Conservation (phyloP, 1,140 invertebrate species). For the Trissolcus basalis region DNA sequence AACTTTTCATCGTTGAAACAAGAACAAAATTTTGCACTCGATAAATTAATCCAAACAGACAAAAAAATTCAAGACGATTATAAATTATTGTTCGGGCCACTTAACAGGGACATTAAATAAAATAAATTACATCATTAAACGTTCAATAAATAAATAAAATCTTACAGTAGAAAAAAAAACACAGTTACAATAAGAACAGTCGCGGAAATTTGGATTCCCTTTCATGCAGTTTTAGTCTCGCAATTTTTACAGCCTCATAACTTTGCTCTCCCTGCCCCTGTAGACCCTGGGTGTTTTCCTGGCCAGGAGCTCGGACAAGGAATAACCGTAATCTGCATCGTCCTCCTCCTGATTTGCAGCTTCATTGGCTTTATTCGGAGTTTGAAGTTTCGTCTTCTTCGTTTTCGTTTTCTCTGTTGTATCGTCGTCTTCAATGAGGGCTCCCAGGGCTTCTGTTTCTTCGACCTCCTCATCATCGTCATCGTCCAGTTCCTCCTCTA, state of each 20-base stretch:
- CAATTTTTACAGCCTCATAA: constrained; percentile 65
- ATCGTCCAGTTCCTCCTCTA: constrained; percentile 61
- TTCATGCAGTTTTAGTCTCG: background rate
- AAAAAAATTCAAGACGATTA: no score
- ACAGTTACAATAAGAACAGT: constrained; percentile 6
- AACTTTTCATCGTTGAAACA: constrained; percentile 45
- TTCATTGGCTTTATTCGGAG: constrained; percentile 44
- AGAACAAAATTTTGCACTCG: background rate
- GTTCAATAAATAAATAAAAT: constrained; percentile 11
- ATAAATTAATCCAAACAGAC: no score
- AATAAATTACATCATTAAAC: background rate
- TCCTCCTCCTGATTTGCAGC: constrained; percentile 59
- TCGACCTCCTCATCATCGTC: constrained; percentile 60
- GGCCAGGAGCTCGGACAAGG: constrained; percentile 62
- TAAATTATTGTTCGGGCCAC: no score
- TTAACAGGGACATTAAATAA: no score
- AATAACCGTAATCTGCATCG: constrained; percentile 65
- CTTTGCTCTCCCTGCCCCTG: constrained; percentile 63
- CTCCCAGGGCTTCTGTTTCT: constrained; percentile 49
- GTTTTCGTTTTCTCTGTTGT: constrained; percentile 54
- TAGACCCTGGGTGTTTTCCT: constrained; percentile 47
- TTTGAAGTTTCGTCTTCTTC: constrained; percentile 49
- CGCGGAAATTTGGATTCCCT: background rate
- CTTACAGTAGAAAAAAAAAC: constrained; percentile 27
- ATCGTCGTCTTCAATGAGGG: constrained; percentile 53